Conservation (phyloP, 2,888 invertebrate species). For the Asteroscopus sphinx region DNA sequence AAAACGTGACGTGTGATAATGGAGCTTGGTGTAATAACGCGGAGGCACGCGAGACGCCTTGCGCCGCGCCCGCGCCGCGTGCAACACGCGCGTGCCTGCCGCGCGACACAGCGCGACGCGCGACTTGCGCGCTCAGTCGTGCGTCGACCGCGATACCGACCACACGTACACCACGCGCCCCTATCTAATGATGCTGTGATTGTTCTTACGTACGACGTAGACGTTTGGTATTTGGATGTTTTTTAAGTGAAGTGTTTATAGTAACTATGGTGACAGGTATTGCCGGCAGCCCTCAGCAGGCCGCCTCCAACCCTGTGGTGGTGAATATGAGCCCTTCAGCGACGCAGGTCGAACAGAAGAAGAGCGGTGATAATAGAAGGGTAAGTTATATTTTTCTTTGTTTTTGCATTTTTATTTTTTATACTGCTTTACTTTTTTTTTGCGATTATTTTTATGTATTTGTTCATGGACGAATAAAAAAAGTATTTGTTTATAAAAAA, state of each 20-base stretch:
- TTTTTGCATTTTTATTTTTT: constrained; percentile 7
- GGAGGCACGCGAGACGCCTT: constrained; percentile 76
- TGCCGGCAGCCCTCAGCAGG: constrained; percentile 74
- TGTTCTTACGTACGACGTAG: constrained; percentile 48
- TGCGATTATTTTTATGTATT: too few species aligned
- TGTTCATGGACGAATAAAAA: too few species aligned
- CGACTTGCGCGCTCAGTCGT: constrained; percentile 75
- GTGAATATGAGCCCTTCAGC: constrained; percentile 72
- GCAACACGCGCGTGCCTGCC: constrained; percentile 80
- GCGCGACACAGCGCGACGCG: constrained; percentile 33
- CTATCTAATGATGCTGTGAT: constrained; percentile 67
- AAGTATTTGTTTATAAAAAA: too few species aligned
- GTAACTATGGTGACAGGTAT: constrained; percentile 84
- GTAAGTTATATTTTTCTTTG: constrained; percentile 68
- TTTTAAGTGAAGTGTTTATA: constrained; percentile 56
- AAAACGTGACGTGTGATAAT: constrained; percentile 54
- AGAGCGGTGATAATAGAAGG: constrained; percentile 81
- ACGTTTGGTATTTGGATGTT: constrained; percentile 48
- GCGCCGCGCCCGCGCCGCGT: constrained; percentile 71
- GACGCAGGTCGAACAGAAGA: constrained; percentile 73
- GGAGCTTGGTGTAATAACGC: constrained; percentile 60
- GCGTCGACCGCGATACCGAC: constrained; percentile 73
- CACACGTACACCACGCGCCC: constrained; percentile 47
- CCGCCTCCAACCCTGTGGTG: constrained; percentile 67
- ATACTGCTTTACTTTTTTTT: too few species aligned